Evolutionary conservation across 2,797 vertebrate species (phyloP).

Genomic region (Lutjanus argentimaculatus): DNA sequence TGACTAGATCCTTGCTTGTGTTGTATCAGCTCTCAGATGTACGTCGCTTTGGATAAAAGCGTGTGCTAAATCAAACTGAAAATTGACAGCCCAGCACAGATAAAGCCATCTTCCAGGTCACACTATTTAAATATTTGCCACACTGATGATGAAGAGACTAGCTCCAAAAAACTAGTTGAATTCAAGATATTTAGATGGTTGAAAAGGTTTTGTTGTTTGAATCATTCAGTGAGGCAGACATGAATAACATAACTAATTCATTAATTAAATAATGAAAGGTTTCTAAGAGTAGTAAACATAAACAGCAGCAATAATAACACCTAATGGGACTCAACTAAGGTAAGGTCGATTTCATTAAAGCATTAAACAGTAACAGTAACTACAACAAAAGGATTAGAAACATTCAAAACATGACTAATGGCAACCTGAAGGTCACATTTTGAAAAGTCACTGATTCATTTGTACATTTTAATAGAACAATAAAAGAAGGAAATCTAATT

Average conservation of each 20-base stretch:
- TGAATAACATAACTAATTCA: neutral
- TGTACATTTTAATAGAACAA: neutral
- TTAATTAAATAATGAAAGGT: neutral
- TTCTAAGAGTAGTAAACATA: neutral
- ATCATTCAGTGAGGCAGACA: neutral
- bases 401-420: neutral
- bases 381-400: neutral
- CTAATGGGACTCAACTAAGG: neutral
- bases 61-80: no score
- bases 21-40: no score
- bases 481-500: neutral
- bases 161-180: neutral
- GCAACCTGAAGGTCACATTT: neutral
- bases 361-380: neutral
- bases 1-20: no score
- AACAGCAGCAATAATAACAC: conserved; percentile 4
- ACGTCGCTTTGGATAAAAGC: no score
- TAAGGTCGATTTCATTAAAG: conserved; percentile 3
- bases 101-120: neutral
- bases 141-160: conserved; percentile 14
- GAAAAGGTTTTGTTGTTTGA: conserved; percentile 11
- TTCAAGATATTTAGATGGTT: conserved; percentile 13
- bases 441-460: conserved; percentile 3
- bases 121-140: neutral
- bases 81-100: neutral